Percentiles rank a stretch among this genome's conserved stretches.
Conservation (phyloP, 2,797 vertebrate genomes). For the Sus cebifrons region DNA sequence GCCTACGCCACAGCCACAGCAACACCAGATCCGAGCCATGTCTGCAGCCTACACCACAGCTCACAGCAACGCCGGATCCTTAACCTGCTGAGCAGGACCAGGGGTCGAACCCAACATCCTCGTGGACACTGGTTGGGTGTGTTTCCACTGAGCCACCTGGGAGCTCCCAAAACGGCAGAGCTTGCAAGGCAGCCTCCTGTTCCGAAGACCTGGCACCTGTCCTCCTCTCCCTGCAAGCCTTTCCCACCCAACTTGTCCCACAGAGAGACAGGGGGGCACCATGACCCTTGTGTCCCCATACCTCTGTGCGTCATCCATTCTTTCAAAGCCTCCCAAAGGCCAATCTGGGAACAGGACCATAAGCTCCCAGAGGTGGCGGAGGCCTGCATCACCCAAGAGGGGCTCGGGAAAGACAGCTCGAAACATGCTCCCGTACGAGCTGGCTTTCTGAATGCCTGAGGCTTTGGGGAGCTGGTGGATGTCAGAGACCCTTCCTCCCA, state of each 20-base stretch:
- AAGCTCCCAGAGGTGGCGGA: not conserved
- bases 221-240: not conserved
- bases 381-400: not conserved
- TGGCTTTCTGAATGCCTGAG: not conserved
- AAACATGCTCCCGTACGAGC: not conserved
- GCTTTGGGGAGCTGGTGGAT: not conserved
- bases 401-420: not conserved
- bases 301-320: not conserved
- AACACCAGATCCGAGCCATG: no score
- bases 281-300: not conserved
- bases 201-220: not conserved
- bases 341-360: not conserved
- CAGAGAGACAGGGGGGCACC: fast-evolving
- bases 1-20: no score
- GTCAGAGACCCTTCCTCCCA: not conserved
- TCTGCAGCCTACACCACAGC: no score
- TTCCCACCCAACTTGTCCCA: not conserved
- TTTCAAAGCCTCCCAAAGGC: not conserved
- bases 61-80: no score
- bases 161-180: not conserved
- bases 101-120: no score
- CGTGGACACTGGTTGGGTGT: no score
- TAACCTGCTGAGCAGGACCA: no score
- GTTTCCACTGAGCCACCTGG: no score
- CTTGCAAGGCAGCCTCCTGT: not conserved